Conservation (phyloP, 2,797 vertebrate species). For the Rhincodon typus region DNA sequence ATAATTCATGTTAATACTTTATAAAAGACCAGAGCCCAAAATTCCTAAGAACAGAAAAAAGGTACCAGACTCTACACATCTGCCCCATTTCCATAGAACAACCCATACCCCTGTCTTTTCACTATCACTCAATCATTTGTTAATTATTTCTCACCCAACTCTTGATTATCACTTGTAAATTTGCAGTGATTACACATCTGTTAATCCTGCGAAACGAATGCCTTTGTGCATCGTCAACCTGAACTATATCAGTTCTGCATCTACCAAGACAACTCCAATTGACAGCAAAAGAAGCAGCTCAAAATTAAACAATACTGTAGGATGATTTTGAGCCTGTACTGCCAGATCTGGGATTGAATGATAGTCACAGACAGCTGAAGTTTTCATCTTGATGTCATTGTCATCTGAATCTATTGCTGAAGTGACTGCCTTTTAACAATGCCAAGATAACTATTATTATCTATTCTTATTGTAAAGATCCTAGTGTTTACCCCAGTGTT, state of each 20-base stretch:
- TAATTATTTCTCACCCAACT: slow-evolving; percentile 1
- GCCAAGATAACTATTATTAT: background rate
- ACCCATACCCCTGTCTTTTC: background rate
- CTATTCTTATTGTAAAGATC: background rate
- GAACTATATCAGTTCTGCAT: background rate
- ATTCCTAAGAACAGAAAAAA: background rate
- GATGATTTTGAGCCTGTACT: background rate
- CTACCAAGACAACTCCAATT: background rate
- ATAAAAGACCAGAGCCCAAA: background rate
- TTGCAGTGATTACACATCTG: slow-evolving; percentile 24
- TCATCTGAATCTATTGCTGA: background rate
- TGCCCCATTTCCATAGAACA: background rate
- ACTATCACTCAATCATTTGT: background rate
- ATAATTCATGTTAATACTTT: slow-evolving; percentile 13
- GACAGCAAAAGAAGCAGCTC: background rate
- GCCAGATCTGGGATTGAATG: background rate
- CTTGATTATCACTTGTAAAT: slow-evolving; percentile 29
- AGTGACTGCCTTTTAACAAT: background rate
- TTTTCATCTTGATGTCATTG: background rate
- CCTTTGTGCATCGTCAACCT: slow-evolving; percentile 1
- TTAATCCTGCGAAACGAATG: slow-evolving; percentile 25
- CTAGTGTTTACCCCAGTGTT: background rate
- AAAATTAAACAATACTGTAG: background rate
- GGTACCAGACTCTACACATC: background rate
- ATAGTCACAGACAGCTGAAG: background rate